Conservation (phyloP, 2,113 vertebrate species). For the Gopherus evgoodei region DNA sequence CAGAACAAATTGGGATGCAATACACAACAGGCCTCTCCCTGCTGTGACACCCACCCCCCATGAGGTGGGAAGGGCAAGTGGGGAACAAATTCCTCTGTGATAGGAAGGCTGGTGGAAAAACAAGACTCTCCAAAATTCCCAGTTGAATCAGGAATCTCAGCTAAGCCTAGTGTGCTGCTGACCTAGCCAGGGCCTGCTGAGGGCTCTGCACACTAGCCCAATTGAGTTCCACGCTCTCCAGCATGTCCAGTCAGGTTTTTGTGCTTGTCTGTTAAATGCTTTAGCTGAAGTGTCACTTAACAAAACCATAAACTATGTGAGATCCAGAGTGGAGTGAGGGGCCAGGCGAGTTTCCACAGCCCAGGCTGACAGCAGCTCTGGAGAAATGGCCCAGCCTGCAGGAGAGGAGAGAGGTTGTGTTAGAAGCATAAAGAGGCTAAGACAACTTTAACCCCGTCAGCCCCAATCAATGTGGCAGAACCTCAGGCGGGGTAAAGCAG, state of each 20-base stretch:
- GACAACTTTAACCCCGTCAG: not conserved
- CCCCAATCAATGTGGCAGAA: not conserved
- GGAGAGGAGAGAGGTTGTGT: not conserved
- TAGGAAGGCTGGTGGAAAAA: not conserved
- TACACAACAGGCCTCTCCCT: conserved; percentile 44
- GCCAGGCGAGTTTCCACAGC: fast-evolving
- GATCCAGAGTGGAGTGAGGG: fast-evolving
- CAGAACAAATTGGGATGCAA: conserved; percentile 74
- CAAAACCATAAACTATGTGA: fast-evolving
- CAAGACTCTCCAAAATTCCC: not conserved
- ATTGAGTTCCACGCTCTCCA: fast-evolving
- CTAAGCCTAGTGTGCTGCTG: not conserved
- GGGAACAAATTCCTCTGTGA: conserved; percentile 52
- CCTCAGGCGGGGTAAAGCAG: fast-evolving
- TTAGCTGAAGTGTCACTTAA: fast-evolving
- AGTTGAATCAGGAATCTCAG: not conserved
- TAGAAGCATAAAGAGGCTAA: not conserved
- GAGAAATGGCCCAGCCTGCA: not conserved
- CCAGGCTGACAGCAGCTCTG: not conserved
- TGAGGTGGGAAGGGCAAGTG: not conserved
- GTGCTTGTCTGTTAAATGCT: fast-evolving
- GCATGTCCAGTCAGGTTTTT: not conserved
- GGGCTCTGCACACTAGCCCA: too few relatives aligned
- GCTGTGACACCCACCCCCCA: not conserved
- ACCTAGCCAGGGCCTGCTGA: fast-evolving